Evolutionary conservation across 1,140 invertebrate genomes (phyloP).

Genomic region (Aphis gossypii): DNA sequence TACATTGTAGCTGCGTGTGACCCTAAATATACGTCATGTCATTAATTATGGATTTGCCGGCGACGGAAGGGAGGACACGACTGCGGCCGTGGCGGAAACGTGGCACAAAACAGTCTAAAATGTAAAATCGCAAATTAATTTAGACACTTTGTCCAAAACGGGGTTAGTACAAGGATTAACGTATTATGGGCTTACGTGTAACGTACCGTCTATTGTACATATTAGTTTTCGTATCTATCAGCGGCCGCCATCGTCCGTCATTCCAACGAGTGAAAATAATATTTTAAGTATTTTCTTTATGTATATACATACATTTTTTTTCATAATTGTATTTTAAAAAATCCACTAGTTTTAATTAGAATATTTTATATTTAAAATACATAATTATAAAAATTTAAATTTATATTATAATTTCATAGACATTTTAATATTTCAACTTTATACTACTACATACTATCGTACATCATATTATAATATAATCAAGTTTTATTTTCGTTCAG

Average conservation of each 20-base stretch:
- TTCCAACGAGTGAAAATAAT: not conserved
- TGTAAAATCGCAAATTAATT: conserved; percentile 42
- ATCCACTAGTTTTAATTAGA: not conserved
- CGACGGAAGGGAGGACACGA: not conserved
- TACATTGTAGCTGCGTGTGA: not conserved
- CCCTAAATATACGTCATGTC: not conserved
- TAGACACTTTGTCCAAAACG: conserved; percentile 6
- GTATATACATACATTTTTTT: too few relatives aligned
- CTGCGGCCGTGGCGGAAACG: not conserved
- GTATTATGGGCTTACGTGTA: conserved; percentile 4
- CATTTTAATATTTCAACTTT: not conserved
- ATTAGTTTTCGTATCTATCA: conserved; percentile 9
- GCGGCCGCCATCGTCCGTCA: too few relatives aligned
- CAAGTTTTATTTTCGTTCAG: not conserved
- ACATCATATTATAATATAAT: not conserved
- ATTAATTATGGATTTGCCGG: conserved; percentile 44
- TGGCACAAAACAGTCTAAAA: not conserved
- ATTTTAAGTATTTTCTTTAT: not conserved
- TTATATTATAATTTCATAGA: not conserved
- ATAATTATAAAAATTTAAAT: not conserved
- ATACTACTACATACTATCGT: not conserved
- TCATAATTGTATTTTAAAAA: not conserved
- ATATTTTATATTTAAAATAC: too few relatives aligned
- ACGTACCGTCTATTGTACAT: not conserved
- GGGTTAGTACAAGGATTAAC: conserved; percentile 19